A percentile compares a stretch with the other conserved stretches of the same genome.
Conservation (phyloP, 1,140 invertebrate genomes). For the Monomorium pharaonis region DNA sequence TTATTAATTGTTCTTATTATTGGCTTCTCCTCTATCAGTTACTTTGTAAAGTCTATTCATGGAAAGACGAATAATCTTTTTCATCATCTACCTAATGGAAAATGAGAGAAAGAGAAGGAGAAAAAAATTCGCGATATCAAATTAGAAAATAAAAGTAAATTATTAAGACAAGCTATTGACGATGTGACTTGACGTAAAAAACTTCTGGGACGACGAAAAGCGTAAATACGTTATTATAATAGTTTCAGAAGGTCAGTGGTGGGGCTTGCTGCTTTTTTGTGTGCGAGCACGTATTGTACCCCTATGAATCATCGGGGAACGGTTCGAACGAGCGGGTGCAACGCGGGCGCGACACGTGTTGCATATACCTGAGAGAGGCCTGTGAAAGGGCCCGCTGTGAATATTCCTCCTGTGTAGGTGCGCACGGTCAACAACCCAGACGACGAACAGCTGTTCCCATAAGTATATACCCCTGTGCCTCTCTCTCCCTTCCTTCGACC, state of each 20-base stretch:
- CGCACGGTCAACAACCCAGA: slow-evolving; percentile 42
- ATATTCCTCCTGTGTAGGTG: slow-evolving; percentile 35
- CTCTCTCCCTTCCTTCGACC: neutral
- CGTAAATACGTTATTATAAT: slow-evolving; percentile 15
- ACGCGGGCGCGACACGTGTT: slow-evolving; percentile 26
- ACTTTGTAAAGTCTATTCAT: neutral
- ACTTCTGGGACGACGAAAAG: neutral
- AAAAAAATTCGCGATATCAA: neutral
- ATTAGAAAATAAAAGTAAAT: neutral
- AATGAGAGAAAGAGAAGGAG: neutral
- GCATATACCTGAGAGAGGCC: slow-evolving; percentile 41
- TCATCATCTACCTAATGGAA: neutral
- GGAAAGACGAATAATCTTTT: neutral
- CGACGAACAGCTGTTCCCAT: slow-evolving; percentile 63
- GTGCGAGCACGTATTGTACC: neutral
- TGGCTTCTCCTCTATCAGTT: neutral
- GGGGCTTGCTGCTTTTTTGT: neutral
- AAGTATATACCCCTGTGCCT: slow-evolving; percentile 40
- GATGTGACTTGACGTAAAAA: neutral
- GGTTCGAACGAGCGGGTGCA: neutral
- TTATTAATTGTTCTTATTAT: neutral
- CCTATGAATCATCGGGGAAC: slow-evolving; percentile 32
- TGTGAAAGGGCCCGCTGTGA: slow-evolving; percentile 2
- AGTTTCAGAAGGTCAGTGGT: neutral
- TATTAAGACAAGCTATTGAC: neutral